These are phyloP conservation scores for Dallia pectoralis DNA, from an alignment of 2,797 vertebrate genomes.

Conservation along the genomic window DNA sequence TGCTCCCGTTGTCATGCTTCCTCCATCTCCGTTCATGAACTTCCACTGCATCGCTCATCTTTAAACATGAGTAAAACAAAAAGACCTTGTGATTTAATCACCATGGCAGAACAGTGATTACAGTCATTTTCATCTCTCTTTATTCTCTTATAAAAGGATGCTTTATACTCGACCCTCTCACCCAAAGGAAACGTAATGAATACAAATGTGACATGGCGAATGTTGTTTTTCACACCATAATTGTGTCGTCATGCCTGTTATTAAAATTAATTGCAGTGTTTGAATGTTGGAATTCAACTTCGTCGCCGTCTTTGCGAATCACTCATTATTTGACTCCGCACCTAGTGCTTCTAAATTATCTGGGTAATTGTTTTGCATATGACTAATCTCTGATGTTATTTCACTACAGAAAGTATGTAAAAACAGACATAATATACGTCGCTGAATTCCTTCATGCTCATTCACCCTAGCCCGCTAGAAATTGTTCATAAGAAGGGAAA, in stretches of 20 bases:
- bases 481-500: too few relatives aligned
- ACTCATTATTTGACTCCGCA: not conserved
- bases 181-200: not conserved
- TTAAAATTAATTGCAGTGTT: slow-evolving; percentile 27
- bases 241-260: slow-evolving; percentile 22
- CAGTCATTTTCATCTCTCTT: not conserved
- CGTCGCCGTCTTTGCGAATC: not conserved
- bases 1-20: not conserved
- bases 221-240: not conserved
- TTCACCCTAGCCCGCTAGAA: too few relatives aligned
- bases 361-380: not conserved
- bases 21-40: not conserved
- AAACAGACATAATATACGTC: not conserved
- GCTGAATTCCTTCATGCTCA: too few relatives aligned
- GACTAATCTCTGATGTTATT: not conserved
- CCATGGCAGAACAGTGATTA: slow-evolving; percentile 11
- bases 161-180: not conserved
- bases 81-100: not conserved
- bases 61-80: slow-evolving; percentile 9
- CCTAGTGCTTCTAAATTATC: not conserved
- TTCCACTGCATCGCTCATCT: not conserved
- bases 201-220: not conserved
- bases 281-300: not conserved
- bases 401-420: not conserved
- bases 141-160: not conserved